Percentiles rank a stretch among this genome's conserved stretches.
phyloP scores from a whole-genome alignment of 2,888 invertebrate species.

The Erebia epiphron region DNA sequence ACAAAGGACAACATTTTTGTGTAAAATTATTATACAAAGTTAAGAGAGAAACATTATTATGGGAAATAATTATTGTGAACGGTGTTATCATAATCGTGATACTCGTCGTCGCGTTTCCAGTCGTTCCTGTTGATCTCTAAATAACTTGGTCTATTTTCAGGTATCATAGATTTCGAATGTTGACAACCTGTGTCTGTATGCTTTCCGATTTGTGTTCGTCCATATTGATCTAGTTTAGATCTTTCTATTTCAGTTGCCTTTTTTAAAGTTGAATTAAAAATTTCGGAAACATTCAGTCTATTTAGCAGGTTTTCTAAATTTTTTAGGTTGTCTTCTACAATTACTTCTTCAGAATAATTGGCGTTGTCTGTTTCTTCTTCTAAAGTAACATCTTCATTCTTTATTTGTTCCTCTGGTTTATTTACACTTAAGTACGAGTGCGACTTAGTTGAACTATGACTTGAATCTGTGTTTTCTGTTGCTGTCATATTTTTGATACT shows the following conservation, averaged over 20 bases:
- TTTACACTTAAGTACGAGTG: slow-evolving; percentile 7
- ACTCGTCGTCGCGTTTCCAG: slow-evolving; percentile 56
- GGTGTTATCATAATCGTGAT: slow-evolving; percentile 53
- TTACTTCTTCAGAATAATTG: slow-evolving; percentile 27
- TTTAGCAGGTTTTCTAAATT: slow-evolving; percentile 32
- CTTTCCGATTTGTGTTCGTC: slow-evolving; percentile 40
- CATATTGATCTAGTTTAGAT: slow-evolving; percentile 36
- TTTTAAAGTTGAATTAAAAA: slow-evolving; percentile 19
- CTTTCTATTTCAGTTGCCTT: slow-evolving; percentile 29
- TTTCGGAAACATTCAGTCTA: slow-evolving; percentile 23
- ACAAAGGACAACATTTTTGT: background rate
- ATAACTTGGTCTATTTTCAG: slow-evolving; percentile 54
- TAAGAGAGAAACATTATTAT: slow-evolving; percentile 28
- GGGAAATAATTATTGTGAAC: slow-evolving; percentile 47
- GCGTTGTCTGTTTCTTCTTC: slow-evolving; percentile 46
- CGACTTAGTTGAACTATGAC: background rate
- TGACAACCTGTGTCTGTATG: slow-evolving; percentile 28
- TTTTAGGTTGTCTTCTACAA: slow-evolving; percentile 31
- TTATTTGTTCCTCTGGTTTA: slow-evolving; percentile 17
- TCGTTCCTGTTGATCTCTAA: slow-evolving; percentile 58
- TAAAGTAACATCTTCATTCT: slow-evolving; percentile 44
- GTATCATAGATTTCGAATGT: slow-evolving; percentile 50
- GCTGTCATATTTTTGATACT: background rate
- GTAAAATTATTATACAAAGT: background rate
- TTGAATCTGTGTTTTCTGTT: background rate